Evolutionary conservation across 2,797 vertebrate species (phyloP).

Genomic region (Nothura maculosa): DNA sequence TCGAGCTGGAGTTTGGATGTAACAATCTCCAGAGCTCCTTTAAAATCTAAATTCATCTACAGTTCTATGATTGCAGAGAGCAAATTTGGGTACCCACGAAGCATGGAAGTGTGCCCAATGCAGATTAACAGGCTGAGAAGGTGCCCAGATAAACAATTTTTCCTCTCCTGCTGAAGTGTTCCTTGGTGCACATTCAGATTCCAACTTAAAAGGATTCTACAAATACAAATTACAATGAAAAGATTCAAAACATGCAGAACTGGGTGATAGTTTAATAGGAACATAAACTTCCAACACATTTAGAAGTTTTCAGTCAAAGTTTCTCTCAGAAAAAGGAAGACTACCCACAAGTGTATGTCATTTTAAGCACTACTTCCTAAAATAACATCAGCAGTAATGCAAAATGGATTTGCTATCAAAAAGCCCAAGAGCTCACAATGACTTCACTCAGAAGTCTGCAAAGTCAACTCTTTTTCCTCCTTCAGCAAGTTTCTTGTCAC

Average conservation of each 20-base stretch:
- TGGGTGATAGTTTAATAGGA: neutral
- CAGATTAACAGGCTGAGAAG: neutral
- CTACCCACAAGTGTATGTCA: neutral
- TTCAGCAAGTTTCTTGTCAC: neutral
- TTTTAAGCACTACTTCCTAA: neutral
- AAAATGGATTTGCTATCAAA: neutral
- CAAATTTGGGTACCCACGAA: neutral
- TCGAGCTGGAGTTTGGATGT: neutral
- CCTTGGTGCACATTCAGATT: neutral
- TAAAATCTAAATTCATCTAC: neutral
- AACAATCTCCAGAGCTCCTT: neutral
- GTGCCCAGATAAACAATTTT: neutral
- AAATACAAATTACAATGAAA: neutral
- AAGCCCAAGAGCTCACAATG: neutral
- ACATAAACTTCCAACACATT: neutral
- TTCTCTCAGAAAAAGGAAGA: neutral
- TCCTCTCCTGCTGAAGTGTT: accelerated
- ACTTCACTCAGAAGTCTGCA: neutral
- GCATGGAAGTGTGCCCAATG: neutral
- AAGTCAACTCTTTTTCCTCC: neutral
- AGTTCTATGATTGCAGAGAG: neutral
- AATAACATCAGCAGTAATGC: neutral
- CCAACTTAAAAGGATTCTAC: neutral
- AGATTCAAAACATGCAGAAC: accelerated
- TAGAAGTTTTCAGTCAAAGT: neutral